phyloP scores from a whole-genome alignment of 2,888 invertebrate species.

The Matsumyia berberina region DNA sequence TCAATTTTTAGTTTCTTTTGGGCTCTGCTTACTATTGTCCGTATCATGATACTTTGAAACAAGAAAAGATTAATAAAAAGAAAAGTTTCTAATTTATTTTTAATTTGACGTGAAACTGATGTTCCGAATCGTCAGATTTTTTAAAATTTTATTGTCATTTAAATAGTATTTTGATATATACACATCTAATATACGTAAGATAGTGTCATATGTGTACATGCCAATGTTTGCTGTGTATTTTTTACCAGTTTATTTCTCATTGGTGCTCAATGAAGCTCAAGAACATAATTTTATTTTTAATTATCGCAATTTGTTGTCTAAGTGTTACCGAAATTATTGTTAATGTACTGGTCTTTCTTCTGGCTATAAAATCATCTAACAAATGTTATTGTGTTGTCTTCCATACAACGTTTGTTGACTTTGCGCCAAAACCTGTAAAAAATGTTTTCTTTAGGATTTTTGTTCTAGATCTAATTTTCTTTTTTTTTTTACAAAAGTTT shows the following conservation, averaged over 20 bases:
- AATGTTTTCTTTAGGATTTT: constrained; percentile 3
- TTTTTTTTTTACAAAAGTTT: too few species aligned
- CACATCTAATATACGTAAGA: too few species aligned
- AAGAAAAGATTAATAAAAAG: background rate
- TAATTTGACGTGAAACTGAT: background rate
- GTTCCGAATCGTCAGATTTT: background rate
- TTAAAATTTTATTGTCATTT: constrained; percentile 51
- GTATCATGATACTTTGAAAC: background rate
- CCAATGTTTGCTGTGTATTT: background rate
- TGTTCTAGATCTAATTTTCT: too few species aligned
- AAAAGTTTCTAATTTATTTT: background rate
- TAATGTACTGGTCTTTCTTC: background rate
- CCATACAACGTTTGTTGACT: background rate
- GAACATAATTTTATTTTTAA: background rate
- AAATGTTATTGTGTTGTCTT: constrained; percentile 2
- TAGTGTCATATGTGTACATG: too few species aligned
- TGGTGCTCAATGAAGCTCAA: background rate
- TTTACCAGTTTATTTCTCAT: background rate
- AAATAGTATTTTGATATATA: constrained; percentile 8
- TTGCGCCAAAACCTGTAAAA: constrained; percentile 28
- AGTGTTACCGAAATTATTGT: background rate
- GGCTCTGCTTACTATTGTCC: too few species aligned
- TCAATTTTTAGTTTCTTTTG: too few species aligned
- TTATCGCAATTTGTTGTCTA: background rate
- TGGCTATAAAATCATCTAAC: constrained; percentile 14